These are phyloP conservation scores for Parnassius orleans DNA, from an alignment of 2,888 invertebrate genomes.

Conservation along the genomic window DNA sequence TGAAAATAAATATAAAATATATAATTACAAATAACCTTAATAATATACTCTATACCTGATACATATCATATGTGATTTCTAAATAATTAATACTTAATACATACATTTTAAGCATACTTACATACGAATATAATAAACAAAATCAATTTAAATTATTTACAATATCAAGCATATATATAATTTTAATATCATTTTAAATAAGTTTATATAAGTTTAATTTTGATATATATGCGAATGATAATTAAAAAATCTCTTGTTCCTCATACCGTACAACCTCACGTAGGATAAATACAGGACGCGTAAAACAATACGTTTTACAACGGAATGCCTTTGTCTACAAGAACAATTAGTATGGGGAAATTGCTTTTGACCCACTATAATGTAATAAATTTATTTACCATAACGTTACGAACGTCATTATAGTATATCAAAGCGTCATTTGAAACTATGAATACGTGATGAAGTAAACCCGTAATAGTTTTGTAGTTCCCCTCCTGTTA, in stretches of 20 bases:
- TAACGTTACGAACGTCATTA: conserved; percentile 15
- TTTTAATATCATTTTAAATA: no score
- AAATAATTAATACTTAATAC: no score
- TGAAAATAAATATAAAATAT: no score
- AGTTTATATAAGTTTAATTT: no score
- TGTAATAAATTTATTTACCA: conserved; percentile 41
- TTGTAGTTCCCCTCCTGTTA: conserved; percentile 1
- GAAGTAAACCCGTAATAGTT: conserved; percentile 3
- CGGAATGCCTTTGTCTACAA: conserved; percentile 53
- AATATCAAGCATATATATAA: no score
- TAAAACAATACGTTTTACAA: conserved; percentile 65
- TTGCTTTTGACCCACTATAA: conserved; percentile 53
- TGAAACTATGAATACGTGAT: conserved; percentile 18
- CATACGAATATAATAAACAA: no score
- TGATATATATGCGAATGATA: no score
- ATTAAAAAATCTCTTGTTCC: not conserved
- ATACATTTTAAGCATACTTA: no score
- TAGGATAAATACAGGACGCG: conserved; percentile 44
- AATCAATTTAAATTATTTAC: no score
- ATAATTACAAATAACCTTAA: no score
- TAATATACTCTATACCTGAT: no score
- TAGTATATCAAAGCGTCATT: conserved; percentile 22
- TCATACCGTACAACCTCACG: conserved; percentile 29
- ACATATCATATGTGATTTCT: no score
- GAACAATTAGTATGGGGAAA: conserved; percentile 61